These are phyloP conservation scores for Etheostoma perlongum DNA, from an alignment of 2,797 vertebrate species.

Conservation along the genomic window DNA sequence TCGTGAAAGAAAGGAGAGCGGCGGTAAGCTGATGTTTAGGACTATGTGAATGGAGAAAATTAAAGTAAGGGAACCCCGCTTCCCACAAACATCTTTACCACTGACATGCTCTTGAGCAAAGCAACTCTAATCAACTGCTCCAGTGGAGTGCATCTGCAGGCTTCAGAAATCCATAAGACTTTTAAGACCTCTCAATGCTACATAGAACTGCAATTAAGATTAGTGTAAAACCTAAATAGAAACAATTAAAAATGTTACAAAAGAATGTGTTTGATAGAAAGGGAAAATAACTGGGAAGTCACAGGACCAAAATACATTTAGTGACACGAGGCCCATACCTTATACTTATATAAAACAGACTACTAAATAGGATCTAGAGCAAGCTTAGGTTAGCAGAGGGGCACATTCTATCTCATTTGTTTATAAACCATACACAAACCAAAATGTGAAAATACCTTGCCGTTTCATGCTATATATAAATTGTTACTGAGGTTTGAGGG, in stretches of 20 bases:
- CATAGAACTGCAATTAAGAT: slow-evolving; percentile 54
- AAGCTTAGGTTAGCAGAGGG: not conserved
- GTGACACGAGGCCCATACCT: too few species aligned
- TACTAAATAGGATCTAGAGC: not conserved
- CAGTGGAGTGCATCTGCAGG: slow-evolving; percentile 43
- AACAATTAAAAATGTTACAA: slow-evolving; percentile 21
- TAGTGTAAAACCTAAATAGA: slow-evolving; percentile 42
- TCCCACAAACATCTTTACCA: slow-evolving; percentile 19
- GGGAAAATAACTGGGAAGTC: not conserved
- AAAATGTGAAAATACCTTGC: too few species aligned
- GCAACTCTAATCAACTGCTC: slow-evolving; percentile 53
- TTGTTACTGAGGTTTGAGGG: too few species aligned
- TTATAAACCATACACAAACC: too few species aligned
- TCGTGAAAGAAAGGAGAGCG: not conserved
- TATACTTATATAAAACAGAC: too few species aligned
- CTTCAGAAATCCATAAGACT: slow-evolving; percentile 33
- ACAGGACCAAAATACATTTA: too few species aligned
- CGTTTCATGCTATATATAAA: too few species aligned
- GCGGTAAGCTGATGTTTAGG: not conserved
- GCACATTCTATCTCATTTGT: too few species aligned
- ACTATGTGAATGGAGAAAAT: slow-evolving; percentile 22
- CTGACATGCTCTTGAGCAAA: slow-evolving; percentile 12
- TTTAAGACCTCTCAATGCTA: slow-evolving; percentile 38
- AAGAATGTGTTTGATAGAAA: not conserved
- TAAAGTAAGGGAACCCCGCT: not conserved